Conservation (phyloP, 2,888 invertebrate genomes). For the Panzeria rudis region DNA sequence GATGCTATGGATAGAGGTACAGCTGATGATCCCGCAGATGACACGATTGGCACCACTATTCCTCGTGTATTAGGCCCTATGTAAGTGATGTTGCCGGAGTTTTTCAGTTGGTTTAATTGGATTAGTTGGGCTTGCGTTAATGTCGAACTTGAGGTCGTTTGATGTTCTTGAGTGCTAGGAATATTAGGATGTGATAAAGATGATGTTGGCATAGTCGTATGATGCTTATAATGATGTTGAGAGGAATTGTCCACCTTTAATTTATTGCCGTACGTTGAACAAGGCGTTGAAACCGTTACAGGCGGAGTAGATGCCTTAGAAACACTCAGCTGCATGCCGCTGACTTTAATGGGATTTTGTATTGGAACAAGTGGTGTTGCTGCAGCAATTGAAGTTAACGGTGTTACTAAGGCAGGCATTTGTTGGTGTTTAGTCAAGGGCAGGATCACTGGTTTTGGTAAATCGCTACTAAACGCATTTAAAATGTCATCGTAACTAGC, state of each 20-base stretch:
- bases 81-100: constrained; percentile 71
- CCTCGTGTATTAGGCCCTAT: constrained; percentile 69
- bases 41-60: constrained; percentile 72
- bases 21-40: constrained; percentile 71
- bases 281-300: constrained; percentile 28
- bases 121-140: constrained; percentile 57
- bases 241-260: constrained; percentile 47
- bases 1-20: constrained; percentile 75
- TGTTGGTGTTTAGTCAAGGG: constrained; percentile 85
- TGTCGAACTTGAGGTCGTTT: constrained; percentile 8
- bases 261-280: constrained; percentile 46
- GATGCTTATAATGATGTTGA: constrained; percentile 29
- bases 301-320: constrained; percentile 63
- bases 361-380: constrained; percentile 74
- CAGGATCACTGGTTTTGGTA: constrained; percentile 84
- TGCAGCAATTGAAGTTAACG: constrained; percentile 74
- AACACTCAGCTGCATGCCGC: constrained; percentile 31
- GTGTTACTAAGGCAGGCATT: constrained; percentile 57
- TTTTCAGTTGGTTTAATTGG: constrained; percentile 70
- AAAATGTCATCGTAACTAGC: constrained; percentile 91
- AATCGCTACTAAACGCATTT: constrained; percentile 87
- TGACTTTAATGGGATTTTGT: constrained; percentile 54
- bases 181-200: constrained; percentile 30
- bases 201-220: constrained; percentile 28
- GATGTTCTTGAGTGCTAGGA: constrained; percentile 22